These are phyloP conservation scores for Cryptotis parvus DNA, from an alignment of 2,113 vertebrate species.

Conservation along the genomic window DNA sequence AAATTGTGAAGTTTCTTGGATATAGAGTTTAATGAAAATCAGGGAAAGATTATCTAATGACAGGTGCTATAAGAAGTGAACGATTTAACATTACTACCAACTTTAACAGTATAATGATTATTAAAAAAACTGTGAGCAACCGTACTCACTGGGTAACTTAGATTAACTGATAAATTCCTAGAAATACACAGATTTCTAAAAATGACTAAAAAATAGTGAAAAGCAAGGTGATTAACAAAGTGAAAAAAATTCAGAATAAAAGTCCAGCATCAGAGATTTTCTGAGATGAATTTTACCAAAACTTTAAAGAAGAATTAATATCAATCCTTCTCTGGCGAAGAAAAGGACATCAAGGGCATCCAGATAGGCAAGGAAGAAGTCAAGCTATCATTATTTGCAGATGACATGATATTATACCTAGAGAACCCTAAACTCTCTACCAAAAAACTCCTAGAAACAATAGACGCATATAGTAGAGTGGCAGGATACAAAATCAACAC, in stretches of 20 bases:
- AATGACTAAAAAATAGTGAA: too few species aligned
- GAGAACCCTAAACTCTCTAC: too few species aligned
- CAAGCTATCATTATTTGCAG: too few species aligned
- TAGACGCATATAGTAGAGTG: too few species aligned
- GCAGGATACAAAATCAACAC: too few species aligned
- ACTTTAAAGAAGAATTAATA: neutral
- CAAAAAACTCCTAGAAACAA: too few species aligned
- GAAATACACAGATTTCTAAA: slow-evolving; percentile 4
- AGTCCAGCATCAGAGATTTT: neutral
- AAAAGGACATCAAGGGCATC: too few species aligned
- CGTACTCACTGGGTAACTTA: neutral
- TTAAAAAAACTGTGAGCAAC: neutral
- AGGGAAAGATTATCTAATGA: neutral
- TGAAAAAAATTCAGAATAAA: neutral
- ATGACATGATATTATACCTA: too few species aligned
- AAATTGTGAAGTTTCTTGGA: neutral
- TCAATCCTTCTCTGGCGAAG: too few species aligned
- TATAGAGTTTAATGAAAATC: slow-evolving; percentile 29
- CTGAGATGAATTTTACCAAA: slow-evolving; percentile 14
- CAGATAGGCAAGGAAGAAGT: too few species aligned
- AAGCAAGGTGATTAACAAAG: too few species aligned
- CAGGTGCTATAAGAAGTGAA: neutral
- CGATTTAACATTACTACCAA: neutral
- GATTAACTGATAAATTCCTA: slow-evolving; percentile 4
- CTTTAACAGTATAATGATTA: neutral